Conservation (phyloP, 1,140 invertebrate genomes). For the Amphibalanus amphitrite region DNA sequence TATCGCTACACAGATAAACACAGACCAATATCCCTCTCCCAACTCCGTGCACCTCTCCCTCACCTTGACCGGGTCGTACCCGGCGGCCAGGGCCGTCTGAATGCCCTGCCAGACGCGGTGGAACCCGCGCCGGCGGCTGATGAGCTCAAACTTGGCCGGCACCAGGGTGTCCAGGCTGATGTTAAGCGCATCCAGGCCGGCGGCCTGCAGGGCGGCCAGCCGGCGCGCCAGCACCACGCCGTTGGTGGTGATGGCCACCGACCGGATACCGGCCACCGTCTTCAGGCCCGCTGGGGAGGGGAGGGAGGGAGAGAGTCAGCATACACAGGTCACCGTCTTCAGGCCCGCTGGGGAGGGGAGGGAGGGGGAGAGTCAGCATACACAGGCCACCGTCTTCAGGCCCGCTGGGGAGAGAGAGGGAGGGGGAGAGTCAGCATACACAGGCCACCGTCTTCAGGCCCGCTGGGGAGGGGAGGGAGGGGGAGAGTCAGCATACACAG, state of each 20-base stretch:
- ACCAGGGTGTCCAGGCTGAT: conserved; percentile 85
- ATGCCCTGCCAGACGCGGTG: conserved; percentile 68
- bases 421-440: too few species aligned
- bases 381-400: too few species aligned
- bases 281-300: conserved; percentile 10
- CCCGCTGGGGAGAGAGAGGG: too few species aligned
- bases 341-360: too few species aligned
- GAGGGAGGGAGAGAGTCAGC: too few species aligned
- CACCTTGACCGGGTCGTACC: conserved; percentile 69
- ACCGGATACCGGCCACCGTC: conserved; percentile 45
- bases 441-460: too few species aligned
- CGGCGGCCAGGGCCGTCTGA: conserved; percentile 63
- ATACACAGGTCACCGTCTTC: too few species aligned
- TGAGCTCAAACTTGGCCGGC: conserved; percentile 66
- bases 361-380: too few species aligned
- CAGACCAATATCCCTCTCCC: too few species aligned
- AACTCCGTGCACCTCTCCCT: conserved; percentile 25
- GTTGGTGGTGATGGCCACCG: conserved; percentile 89
- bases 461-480: too few species aligned
- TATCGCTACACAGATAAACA: conserved; percentile 23
- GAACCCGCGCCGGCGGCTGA: conserved; percentile 56
- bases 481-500: too few species aligned
- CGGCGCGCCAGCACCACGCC: conserved; percentile 68
- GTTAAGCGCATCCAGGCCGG: conserved; percentile 81
- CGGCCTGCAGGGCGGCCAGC: conserved; percentile 52